Conservation (phyloP, 2,113 vertebrate species). For the Datnioides undecimradiatus region DNA sequence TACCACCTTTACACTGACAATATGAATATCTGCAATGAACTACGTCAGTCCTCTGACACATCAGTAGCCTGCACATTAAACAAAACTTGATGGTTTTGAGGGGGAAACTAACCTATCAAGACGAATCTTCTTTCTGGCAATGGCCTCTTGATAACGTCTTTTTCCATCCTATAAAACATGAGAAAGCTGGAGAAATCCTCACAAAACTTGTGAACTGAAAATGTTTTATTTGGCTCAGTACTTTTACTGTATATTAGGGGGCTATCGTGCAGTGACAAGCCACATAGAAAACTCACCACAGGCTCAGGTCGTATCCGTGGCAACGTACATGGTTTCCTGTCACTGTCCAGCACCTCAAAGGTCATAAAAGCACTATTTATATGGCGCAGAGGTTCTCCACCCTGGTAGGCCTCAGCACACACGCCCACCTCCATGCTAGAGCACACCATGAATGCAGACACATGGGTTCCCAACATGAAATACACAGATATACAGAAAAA, state of each 20-base stretch:
- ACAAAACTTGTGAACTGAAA: background rate
- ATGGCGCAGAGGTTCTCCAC: slow-evolving; percentile 86
- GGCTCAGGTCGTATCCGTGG: slow-evolving; percentile 90
- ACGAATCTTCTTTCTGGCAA: slow-evolving; percentile 93
- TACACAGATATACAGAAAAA: background rate
- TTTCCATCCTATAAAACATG: slow-evolving; percentile 88
- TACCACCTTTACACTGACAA: background rate
- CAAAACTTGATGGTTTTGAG: background rate
- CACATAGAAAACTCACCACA: slow-evolving; percentile 82
- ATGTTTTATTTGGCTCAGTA: background rate
- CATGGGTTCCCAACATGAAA: slow-evolving; percentile 32
- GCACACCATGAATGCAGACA: slow-evolving; percentile 72
- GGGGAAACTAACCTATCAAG: slow-evolving; percentile 87
- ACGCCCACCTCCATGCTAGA: slow-evolving; percentile 98
- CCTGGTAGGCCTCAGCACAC: slow-evolving; percentile 93
- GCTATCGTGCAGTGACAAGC: background rate
- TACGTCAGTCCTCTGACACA: background rate
- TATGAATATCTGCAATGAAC: background rate
- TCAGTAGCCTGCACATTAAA: background rate
- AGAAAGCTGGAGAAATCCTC: background rate
- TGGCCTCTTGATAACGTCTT: slow-evolving; percentile 92
- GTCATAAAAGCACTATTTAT: slow-evolving; percentile 99
- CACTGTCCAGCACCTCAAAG: slow-evolving; percentile 90
- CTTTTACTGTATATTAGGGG: background rate
- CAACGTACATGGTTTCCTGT: slow-evolving; percentile 85